A percentile compares a stretch with the other conserved stretches of the same genome.
phyloP scores from a whole-genome alignment of 2,113 vertebrate genomes.

The Conger conger region DNA sequence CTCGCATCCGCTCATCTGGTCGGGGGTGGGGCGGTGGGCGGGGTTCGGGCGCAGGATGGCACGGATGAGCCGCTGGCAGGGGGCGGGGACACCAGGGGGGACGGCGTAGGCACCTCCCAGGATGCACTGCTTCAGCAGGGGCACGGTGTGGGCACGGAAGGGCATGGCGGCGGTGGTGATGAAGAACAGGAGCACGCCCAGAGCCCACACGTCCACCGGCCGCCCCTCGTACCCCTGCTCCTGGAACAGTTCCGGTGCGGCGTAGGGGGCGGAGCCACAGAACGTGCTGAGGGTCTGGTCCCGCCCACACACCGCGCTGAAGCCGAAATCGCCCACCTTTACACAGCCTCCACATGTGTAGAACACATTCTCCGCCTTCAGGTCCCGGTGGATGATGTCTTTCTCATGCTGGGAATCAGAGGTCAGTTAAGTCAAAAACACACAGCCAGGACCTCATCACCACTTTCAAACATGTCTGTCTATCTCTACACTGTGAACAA shows the following conservation, averaged over 20 bases:
- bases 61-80: conserved; percentile 84
- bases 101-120: conserved; percentile 73
- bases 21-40: conserved; percentile 72
- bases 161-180: conserved; percentile 87
- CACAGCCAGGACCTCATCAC: background rate
- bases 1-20: conserved; percentile 84
- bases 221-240: conserved; percentile 83
- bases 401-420: conserved; percentile 78
- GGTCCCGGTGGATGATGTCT: conserved; percentile 87
- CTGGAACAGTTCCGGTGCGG: conserved; percentile 87
- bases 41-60: conserved; percentile 78
- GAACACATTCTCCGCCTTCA: conserved; percentile 95
- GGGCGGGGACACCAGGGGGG: conserved; percentile 77
- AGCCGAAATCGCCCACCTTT: conserved; percentile 94
- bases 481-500: too few species aligned
- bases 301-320: conserved; percentile 82
- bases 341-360: conserved; percentile 77
- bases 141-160: conserved; percentile 88
- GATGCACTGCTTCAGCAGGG: conserved; percentile 83
- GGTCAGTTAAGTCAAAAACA: background rate
- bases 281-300: conserved; percentile 83
- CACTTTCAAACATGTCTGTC: background rate
- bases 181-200: conserved; percentile 91
- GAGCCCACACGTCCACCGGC: conserved; percentile 89
- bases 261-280: conserved; percentile 93